Base-by-base conservation (phyloP, 2,113 vertebrate species). In the Eclectus roratus region DNA sequence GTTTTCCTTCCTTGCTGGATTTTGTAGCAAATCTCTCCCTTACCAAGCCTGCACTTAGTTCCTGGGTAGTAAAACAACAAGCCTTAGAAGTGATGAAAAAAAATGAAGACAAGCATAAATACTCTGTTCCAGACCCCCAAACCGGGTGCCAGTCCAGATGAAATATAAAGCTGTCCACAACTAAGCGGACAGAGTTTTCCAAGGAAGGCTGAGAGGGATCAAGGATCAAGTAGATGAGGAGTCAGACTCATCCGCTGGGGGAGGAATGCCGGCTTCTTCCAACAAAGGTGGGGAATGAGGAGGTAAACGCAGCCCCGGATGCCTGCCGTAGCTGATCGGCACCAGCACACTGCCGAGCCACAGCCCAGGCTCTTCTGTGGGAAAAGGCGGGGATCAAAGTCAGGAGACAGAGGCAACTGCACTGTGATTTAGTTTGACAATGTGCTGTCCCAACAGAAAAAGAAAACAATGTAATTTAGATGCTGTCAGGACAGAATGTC, bases 401-500 rank as follows among this genome's bases (percentile, higher is more conserved):
- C 52, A 53, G 66, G 33, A 95, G 61, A 50, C 73, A 70, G 52
- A 72, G 23, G 21, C 47, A 70, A 64, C 77, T n/a, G 3, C 44
- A 39, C 25, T 25, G 39, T 83, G 82, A 84, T 95, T 95, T 85
- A 56, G 74, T 94, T 88, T 91, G 87, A 84, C 90, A 80, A 82
- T 17, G 7, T 87, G 86, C 88, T 88, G 86, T 66, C 65, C 81
- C 76, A 91, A 77, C 23, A 88, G 61, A 53, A 85, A 82, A 85
- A 80, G 31, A 80, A 85, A 89, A 89, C 68, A 71, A 69, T 0
- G 0, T 78, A 72, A 95, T 91, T 91, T 88, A 86, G 82, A 74
- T 74, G 56, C 88, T 90, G 81, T 81, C 82, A 86, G 81, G 76
- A 66, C 64, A 78, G 81, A 96, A 88, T 63, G 58, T 91, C 91